Evolutionary conservation across 2,113 vertebrate genomes (phyloP), one percentile per base, ranked within the genome.

Genomic region (Thamnaconus septentrionalis): DNA sequence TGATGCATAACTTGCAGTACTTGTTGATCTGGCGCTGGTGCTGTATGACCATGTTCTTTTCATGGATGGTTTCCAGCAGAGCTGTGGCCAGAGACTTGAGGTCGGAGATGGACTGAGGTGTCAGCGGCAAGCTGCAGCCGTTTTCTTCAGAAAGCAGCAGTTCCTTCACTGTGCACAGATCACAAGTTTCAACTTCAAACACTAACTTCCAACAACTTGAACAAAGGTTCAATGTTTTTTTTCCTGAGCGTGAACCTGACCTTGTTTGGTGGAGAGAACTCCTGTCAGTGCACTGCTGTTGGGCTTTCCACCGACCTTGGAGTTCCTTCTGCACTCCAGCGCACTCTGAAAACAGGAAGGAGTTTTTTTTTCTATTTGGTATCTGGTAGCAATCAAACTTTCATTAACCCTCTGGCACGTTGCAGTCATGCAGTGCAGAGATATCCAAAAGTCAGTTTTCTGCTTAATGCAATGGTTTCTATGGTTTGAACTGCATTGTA

Each of bases 201-300:
- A n/a, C n/a, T n/a, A n/a, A n/a, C n/a, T n/a, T n/a, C n/a, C n/a
- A n/a, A n/a, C n/a, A n/a, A n/a, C n/a, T n/a, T n/a, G n/a, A n/a
- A 31, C 18, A 31, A 31, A 31, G 18, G 18, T 31, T 31, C 18
- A 31, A 31, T 31, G 1, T 31, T 31, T 31, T 31, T 31, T 1
- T 2, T 31, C 18, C 18, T 56, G 12, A 58, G 41, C 71, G 51
- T n/a, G 9, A 62, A 5, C 61, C 57, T 74, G 79, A 99, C 97
- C 96, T 96, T 97, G 96, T 81, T 96, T 96, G 60, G 97, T 94
- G 66, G 95, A 98, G 57, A 99, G 93, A 53, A 99, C 93, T 52
- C 97, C 97, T 5, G 95, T 95, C 69, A 99, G 90, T 1, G 94
- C 93, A 53, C 92, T 93, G 87, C 90, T 95, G 76, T 88, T 92